Base-by-base conservation (phyloP, 2,888 invertebrate species). In the Calameuta pallipes region DNA sequence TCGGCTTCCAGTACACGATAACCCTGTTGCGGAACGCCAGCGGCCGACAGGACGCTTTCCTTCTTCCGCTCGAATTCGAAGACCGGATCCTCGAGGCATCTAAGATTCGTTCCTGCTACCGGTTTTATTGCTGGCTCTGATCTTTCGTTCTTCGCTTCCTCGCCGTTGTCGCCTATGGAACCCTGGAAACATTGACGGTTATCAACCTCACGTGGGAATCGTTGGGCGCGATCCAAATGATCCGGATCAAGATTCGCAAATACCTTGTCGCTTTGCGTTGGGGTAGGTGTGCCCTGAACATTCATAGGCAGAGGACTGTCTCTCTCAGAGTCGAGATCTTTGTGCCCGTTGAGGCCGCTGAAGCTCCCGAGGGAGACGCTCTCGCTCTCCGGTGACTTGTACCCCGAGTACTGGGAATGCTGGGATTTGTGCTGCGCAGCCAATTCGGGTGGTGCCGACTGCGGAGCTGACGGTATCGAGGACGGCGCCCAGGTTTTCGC, bases 401-500 rank as follows among this genome's bases (percentile, higher is more conserved):
- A 91, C 0, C 91, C 91, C 69, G 91, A 91, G 80, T 90, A 88
- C 74, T 91, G 91, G 6, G 90, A 90, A 35, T 87, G 89, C 12
- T 84, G 87, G 68, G 88, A 89, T 84, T 90, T 90, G 88, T 90
- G 90, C 91, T 94, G 94, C 87, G 94, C 94, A 84, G 93, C 93
- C 86, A 94, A 92, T 90, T 94, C 94, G 81, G 95, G 95, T 77
- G 95, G 95, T 83, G 95, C 95, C 80, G 95, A 95, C 89, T 94
- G 94, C 80, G 95, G 94, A 81, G 94, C 94, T 84, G 94, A 94
- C 78, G 94, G 94, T 83, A 94, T 93, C 84, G 93, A 93, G 83
- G 94, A 93, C 73, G 95, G 94, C 82, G 94, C 94, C 93, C 95
- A 95, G 82, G 95, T 95, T 92, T 96, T 96, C 90, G 96, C 95